Conservation (phyloP, 2,113 vertebrate genomes). For the Scophthalmus maximus region DNA sequence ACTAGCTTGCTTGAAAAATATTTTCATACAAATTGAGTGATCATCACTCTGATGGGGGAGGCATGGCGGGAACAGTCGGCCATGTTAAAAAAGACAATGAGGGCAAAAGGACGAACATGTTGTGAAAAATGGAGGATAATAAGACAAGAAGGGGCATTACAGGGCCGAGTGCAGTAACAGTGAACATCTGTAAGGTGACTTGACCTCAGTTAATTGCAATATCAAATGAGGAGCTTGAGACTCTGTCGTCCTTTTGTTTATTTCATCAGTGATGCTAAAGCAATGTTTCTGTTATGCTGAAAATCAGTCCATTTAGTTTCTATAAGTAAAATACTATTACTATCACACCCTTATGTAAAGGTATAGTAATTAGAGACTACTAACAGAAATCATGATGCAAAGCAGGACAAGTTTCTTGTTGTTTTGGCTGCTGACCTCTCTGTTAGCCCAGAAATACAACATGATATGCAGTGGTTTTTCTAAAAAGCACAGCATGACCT, state of each 20-base stretch:
- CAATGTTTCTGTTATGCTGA: constrained; percentile 3
- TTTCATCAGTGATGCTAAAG: neutral
- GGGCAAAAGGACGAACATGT: constrained; percentile 8
- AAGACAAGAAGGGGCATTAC: neutral
- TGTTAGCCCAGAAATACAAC: constrained; percentile 9
- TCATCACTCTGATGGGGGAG: neutral
- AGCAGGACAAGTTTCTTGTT: constrained; percentile 32
- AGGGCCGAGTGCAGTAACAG: neutral
- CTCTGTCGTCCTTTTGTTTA: neutral
- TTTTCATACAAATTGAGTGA: neutral
- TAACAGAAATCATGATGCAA: constrained; percentile 35
- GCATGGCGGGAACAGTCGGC: neutral
- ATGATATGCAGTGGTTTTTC: constrained; percentile 23
- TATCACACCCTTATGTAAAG: neutral
- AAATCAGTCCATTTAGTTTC: neutral
- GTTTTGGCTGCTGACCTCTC: constrained; percentile 18
- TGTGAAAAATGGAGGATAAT: constrained; percentile 2
- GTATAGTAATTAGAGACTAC: neutral
- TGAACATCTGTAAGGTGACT: neutral
- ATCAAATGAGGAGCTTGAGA: no score
- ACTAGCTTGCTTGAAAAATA: neutral
- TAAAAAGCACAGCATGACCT: constrained; percentile 10
- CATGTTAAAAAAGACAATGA: neutral
- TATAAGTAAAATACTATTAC: neutral
- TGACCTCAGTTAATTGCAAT: neutral